phyloP scores from a whole-genome alignment of 2,797 vertebrate genomes.

The Etheostoma nigrum region DNA sequence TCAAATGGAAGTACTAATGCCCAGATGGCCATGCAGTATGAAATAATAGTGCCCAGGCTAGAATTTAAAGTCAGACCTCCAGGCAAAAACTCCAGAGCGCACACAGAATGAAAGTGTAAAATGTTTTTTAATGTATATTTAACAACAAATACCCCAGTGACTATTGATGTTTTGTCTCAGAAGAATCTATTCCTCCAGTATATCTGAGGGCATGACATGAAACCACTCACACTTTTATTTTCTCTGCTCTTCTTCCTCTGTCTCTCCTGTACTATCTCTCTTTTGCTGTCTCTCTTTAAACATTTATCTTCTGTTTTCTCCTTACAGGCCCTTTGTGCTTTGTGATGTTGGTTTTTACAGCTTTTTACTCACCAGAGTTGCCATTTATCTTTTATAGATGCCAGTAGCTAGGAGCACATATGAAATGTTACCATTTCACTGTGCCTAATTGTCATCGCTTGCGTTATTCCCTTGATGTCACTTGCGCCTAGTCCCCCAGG shows the following conservation, averaged over 20 bases:
- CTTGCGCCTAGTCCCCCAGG: constrained; percentile 64
- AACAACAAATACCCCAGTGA: constrained; percentile 96
- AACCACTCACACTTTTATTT: constrained; percentile 85
- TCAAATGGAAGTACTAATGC: constrained; percentile 84
- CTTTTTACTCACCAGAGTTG: constrained; percentile 82
- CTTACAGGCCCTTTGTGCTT: constrained; percentile 85
- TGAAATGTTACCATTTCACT: constrained; percentile 75
- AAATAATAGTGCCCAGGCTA: constrained; percentile 87
- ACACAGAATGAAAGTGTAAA: constrained; percentile 97
- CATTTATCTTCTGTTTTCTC: constrained; percentile 87
- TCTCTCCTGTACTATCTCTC: constrained; percentile 83
- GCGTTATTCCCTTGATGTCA: constrained; percentile 76
- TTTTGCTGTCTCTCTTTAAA: constrained; percentile 84
- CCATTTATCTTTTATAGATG: constrained; percentile 87
- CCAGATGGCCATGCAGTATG: constrained; percentile 86
- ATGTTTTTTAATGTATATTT: constrained; percentile 99
- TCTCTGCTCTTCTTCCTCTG: constrained; percentile 73
- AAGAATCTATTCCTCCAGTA: constrained; percentile 87
- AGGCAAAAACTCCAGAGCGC: constrained; percentile 92
- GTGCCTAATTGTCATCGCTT: constrained; percentile 81
- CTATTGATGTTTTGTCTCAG: constrained; percentile 95
- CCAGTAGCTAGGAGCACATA: constrained; percentile 75
- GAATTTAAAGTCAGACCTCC: constrained; percentile 96
- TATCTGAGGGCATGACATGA: constrained; percentile 90
- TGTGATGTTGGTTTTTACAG: constrained; percentile 86